Base-by-base conservation (phyloP, 2,797 vertebrate genomes). In the Alauda arvensis region DNA sequence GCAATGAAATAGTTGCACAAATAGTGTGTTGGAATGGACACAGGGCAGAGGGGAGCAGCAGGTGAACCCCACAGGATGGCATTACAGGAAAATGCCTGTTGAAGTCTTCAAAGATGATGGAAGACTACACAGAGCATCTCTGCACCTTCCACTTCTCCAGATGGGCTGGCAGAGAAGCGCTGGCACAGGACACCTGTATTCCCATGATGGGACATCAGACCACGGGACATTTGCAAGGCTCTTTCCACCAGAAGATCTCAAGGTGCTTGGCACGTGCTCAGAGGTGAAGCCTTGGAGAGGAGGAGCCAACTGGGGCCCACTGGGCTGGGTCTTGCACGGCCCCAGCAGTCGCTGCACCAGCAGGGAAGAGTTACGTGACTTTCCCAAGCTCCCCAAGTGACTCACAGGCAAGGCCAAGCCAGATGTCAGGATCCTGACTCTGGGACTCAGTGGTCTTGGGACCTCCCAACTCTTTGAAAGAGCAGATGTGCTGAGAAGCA, bases 341-440 rank as follows among this genome's bases (percentile, higher is more conserved):
- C 55, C 70, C 62, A 71, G 67, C 83, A 83, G 28, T 67, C 46
- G 4, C 72, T 90, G 91, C 65, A n/a, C 46, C 71, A 33, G 87
- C 85, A 72, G 20, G 74, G 77, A 94, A 62, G 29, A 72, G 59
- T 59, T 80, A 78, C 8, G 21, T 92, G 94, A 83, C 87, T 91
- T 92, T 89, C 87, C 85, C 63, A 77, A 90, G 83, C 70, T 93
- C 85, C 85, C 85, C 85, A 85, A n/a, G 92, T 21, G 83, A 87
- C 70, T 81, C 92, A 61, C 0, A 76, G 82, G n/a, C 55, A 33
- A 81, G 93, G 77, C 85, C 82, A 85, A 76, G 68, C 37, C 77
- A 91, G 88, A 92, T 87, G 91, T 92, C 77, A 49, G 87, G 85
- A 56, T 39, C 52, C 42, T 65, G 57, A 85, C 79, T 74, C 66